Conservation (phyloP, 64 coral and sea anemone genomes). For the Cladopsammia gracilis region DNA sequence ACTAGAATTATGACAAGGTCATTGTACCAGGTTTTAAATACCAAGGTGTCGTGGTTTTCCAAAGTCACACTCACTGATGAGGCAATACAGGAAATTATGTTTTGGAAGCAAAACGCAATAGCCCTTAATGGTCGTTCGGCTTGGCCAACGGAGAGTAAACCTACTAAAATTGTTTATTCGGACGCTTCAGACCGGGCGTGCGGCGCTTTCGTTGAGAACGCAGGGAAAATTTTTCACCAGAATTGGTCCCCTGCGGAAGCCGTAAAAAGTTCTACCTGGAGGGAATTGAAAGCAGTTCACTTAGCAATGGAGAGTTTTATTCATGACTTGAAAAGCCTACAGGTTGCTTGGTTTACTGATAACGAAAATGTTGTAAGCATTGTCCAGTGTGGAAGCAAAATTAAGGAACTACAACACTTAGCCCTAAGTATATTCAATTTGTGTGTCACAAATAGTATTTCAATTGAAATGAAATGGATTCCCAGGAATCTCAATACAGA, state of each 20-base stretch:
- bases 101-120: no score
- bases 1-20: not conserved
- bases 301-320: not conserved
- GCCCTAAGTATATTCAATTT: slow-evolving; percentile 19
- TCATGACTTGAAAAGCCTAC: slow-evolving; percentile 9
- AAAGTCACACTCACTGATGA: not conserved
- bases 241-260: not conserved
- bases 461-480: slow-evolving; percentile 46
- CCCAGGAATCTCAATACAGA: slow-evolving; percentile 39
- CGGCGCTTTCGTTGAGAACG: not conserved
- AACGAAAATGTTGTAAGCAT: slow-evolving; percentile 67
- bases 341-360: slow-evolving; percentile 68
- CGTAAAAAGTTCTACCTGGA: no score
- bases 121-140: not conserved
- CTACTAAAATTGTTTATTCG: slow-evolving; percentile 19
- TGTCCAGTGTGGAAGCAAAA: slow-evolving; percentile 40
- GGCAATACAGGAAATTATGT: no score
- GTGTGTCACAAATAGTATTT: slow-evolving; percentile 28
- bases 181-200: slow-evolving; percentile 22
- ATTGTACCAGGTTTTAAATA: not conserved
- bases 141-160: not conserved
- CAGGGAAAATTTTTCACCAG: slow-evolving; percentile 1
- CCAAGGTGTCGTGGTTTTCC: not conserved
- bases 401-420: slow-evolving; percentile 38
- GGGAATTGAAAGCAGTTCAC: no score